A percentile compares a stretch with the other conserved stretches of the same genome.
phyloP scores from a whole-genome alignment of 1,140 invertebrate species.

The Parapsyche elsis region DNA sequence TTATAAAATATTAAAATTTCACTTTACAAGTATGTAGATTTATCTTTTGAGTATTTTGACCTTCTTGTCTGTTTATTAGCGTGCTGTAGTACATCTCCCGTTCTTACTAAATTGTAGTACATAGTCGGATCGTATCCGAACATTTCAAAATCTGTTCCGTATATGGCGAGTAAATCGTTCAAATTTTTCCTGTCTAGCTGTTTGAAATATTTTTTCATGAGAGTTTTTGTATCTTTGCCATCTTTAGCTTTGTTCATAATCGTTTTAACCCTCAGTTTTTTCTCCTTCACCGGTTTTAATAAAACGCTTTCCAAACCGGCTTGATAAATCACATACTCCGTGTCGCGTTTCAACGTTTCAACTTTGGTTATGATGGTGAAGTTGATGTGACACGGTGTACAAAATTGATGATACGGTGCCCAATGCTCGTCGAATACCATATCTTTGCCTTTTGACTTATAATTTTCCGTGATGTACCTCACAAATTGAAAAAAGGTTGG shows the following conservation, averaged over 20 bases:
- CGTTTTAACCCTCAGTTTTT: slow-evolving; percentile 65
- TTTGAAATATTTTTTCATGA: slow-evolving; percentile 72
- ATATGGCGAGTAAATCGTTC: slow-evolving; percentile 74
- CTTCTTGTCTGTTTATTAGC: not conserved
- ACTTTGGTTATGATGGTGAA: slow-evolving; percentile 75
- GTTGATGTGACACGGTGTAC: slow-evolving; percentile 78
- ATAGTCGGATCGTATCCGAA: slow-evolving; percentile 71
- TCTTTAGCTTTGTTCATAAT: slow-evolving; percentile 68
- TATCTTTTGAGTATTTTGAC: slow-evolving; percentile 2
- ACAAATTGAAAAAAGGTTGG: slow-evolving; percentile 80
- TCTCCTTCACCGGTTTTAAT: slow-evolving; percentile 65
- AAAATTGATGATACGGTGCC: slow-evolving; percentile 78
- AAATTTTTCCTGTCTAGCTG: slow-evolving; percentile 71
- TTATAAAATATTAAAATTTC: not conserved
- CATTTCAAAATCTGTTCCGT: slow-evolving; percentile 79
- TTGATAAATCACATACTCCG: slow-evolving; percentile 73
- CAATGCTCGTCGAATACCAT: slow-evolving; percentile 76
- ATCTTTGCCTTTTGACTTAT: slow-evolving; percentile 60
- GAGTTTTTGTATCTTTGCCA: slow-evolving; percentile 66
- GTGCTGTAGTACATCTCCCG: slow-evolving; percentile 41
- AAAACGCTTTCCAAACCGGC: slow-evolving; percentile 70
- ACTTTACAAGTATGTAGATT: slow-evolving; percentile 38
- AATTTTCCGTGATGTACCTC: slow-evolving; percentile 68
- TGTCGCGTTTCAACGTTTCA: slow-evolving; percentile 77
- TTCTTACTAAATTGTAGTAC: slow-evolving; percentile 69